A percentile compares a stretch with the other conserved stretches of the same genome.
Evolutionary conservation across 2,113 vertebrate genomes (phyloP).

Genomic region (Sander lucioperca): DNA sequence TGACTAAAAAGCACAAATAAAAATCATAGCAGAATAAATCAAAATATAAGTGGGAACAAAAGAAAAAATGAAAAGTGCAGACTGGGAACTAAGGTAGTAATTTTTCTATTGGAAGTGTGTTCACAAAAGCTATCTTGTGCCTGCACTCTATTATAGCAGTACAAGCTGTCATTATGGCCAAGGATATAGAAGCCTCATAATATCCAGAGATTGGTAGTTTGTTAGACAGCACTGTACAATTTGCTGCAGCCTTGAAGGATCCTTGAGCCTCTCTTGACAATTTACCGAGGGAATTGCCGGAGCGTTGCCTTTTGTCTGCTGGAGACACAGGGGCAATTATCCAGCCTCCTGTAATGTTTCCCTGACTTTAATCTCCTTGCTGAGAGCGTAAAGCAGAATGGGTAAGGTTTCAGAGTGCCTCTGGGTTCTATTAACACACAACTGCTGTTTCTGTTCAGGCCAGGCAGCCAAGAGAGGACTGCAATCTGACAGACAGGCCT

Average conservation of each 20-base stretch:
- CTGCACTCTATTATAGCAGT: constrained; percentile 78
- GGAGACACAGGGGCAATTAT: constrained; percentile 84
- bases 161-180: constrained; percentile 83
- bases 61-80: constrained; percentile 55
- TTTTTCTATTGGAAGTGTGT: constrained; percentile 80
- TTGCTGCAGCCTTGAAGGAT: constrained; percentile 84
- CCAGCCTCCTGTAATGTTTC: constrained; percentile 86
- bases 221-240: constrained; percentile 86
- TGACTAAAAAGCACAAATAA: constrained; percentile 60
- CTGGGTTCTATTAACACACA: constrained; percentile 87
- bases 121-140: constrained; percentile 79
- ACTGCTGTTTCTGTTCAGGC: constrained; percentile 82
- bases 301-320: constrained; percentile 85
- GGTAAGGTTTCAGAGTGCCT: constrained; percentile 85
- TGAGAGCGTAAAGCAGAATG: constrained; percentile 83
- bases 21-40: constrained; percentile 76
- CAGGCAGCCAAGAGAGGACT: constrained; percentile 72
- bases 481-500: constrained; percentile 82
- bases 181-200: constrained; percentile 83
- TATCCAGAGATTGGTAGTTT: constrained; percentile 86
- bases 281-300: constrained; percentile 83
- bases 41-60: constrained; percentile 75
- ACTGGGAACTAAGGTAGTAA: constrained; percentile 63
- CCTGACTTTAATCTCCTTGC: constrained; percentile 86
- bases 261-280: constrained; percentile 83